Conservation (phyloP, 2,113 vertebrate genomes). For the Struthio camelus region DNA sequence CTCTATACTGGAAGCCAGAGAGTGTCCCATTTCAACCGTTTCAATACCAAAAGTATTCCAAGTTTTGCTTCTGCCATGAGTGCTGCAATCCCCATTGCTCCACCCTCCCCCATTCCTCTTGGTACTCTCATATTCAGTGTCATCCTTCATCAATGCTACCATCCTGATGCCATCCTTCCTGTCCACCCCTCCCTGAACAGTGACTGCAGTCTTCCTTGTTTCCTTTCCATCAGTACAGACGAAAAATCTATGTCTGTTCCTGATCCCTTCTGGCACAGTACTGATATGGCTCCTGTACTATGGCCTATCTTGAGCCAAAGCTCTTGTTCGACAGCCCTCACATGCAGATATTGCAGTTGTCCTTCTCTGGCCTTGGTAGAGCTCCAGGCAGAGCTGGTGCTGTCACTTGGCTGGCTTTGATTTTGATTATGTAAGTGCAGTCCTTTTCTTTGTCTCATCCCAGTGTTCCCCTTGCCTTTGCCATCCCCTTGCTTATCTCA, state of each 20-base stretch:
- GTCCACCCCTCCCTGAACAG: neutral
- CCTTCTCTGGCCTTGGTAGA: neutral
- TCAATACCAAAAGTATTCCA: neutral
- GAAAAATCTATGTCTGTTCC: neutral
- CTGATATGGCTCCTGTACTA: neutral
- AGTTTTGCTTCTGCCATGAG: neutral
- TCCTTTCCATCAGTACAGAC: neutral
- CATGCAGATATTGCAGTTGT: neutral
- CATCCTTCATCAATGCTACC: neutral
- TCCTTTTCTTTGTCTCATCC: neutral
- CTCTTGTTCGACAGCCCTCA: neutral
- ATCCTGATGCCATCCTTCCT: neutral
- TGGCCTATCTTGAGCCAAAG: neutral
- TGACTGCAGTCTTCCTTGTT: neutral
- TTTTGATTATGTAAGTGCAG: neutral
- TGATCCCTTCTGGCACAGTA: rapidly evolving
- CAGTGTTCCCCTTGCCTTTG: neutral
- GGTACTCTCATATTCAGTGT: neutral
- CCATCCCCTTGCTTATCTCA: neutral
- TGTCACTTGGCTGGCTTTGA: neutral
- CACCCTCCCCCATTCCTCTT: neutral
- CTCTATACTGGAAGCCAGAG: neutral
- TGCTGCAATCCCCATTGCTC: neutral
- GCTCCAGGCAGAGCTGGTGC: neutral
- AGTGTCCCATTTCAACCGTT: neutral